Evolutionary conservation across 2,888 invertebrate genomes (phyloP), one percentile per base, ranked within the genome.

Genomic region (Tetranychus piercei): DNA sequence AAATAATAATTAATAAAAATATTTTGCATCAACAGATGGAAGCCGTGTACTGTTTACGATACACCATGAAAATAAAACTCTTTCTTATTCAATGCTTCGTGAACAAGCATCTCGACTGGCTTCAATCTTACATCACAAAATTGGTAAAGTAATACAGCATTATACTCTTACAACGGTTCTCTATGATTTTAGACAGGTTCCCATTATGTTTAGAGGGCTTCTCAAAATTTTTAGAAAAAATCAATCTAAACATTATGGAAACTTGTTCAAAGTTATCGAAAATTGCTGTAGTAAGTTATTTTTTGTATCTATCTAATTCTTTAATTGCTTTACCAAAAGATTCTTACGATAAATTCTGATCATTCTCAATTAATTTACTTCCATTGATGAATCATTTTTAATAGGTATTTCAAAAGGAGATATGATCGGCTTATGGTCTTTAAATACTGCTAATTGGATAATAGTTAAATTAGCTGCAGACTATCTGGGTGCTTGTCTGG

Each of bases 391-490:
- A 34, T 71, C n/a, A 3, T 18, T 73, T 45, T 6, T 6, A 20
- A 20, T 65, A 75, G 75, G 75, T 15, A 23, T 76, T n/a, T 44
- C 44, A 70, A 64, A 44, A 72, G 77, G 76, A 18, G 77, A 77
- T 73, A 73, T 72, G 6, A 71, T 76, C 6, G 76, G 75, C 8
- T 34, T 77, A 9, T 77, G 75, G 75, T 55, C 73, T 44, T 76
- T 73, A 44, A 77, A 77, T 67, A 71, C 73, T 9, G 75, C 77
- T 44, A 44, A 73, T 44, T 77, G 76, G 75, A 45, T 75, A 69
- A 22, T 23, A n/a, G 22, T 75, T 6, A 73, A 76, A 72, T 74
- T 69, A 43, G 76, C 76, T 9, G 77, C 74, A 8, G 74, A 72
- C 44, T 34, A 20, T 20, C 15, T 77, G 15, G 76, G 76, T 7